A percentile compares a stretch with the other conserved stretches of the same genome.
phyloP scores from a whole-genome alignment of 2,888 invertebrate species.

The Leucophora obtusa region DNA sequence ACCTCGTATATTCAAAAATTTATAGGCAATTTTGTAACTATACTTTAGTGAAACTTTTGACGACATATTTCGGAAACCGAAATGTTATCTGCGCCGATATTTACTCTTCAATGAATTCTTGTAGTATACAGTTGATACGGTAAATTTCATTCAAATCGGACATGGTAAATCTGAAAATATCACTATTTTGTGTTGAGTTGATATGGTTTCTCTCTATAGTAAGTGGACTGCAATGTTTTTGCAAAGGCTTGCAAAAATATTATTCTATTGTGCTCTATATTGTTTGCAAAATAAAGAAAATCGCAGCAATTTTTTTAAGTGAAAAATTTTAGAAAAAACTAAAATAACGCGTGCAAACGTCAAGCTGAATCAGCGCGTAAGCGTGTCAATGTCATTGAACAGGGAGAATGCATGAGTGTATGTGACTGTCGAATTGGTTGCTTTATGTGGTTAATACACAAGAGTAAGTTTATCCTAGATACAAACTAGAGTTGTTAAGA shows the following conservation, averaged over 20 bases:
- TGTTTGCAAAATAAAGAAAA: slow-evolving; percentile 45
- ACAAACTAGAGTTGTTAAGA: slow-evolving; percentile 32
- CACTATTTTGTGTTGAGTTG: no score
- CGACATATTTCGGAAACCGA: no score
- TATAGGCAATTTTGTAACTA: no score
- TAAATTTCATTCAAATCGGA: no score
- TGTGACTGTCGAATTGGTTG: slow-evolving; percentile 28
- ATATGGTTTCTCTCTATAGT: no score
- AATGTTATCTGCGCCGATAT: no score
- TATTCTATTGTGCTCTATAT: slow-evolving; percentile 45
- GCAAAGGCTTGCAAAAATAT: slow-evolving; percentile 57
- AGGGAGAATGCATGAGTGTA: slow-evolving; percentile 9
- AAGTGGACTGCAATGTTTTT: slow-evolving; percentile 61
- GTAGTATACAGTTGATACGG: no score
- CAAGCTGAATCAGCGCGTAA: slow-evolving; percentile 64
- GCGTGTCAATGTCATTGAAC: slow-evolving; percentile 59
- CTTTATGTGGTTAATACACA: slow-evolving; percentile 48
- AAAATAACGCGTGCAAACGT: slow-evolving; percentile 46
- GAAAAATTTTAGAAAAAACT: slow-evolving; percentile 6
- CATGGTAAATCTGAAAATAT: no score
- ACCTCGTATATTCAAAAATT: no score
- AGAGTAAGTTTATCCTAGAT: slow-evolving; percentile 45
- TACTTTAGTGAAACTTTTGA: no score
- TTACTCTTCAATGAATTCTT: no score
- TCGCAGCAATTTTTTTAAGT: slow-evolving; percentile 40